phyloP scores from a whole-genome alignment of 92 coral and sea anemone species.

The Actinernus sp. region DNA sequence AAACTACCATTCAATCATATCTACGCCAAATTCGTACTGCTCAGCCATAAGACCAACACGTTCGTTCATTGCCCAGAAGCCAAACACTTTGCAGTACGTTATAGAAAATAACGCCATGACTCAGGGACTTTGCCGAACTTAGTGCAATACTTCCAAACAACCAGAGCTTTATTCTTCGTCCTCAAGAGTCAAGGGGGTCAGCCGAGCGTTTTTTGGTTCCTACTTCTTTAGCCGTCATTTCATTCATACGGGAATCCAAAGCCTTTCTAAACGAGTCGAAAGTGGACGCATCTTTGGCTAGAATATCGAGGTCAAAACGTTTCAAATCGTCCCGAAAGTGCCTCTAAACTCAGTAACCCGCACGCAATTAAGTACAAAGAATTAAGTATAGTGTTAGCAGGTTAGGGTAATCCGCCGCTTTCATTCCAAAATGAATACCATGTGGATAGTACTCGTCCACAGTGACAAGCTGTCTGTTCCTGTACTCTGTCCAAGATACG shows the following conservation, averaged over 20 bases:
- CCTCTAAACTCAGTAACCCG: no score
- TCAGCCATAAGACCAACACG: conserved; percentile 11
- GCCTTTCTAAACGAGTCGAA: conserved; percentile 31
- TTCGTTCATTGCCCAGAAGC: conserved; percentile 28
- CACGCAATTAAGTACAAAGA: no score
- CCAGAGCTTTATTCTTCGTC: conserved; percentile 30
- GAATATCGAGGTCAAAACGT: no score
- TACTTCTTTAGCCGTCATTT: conserved; percentile 27
- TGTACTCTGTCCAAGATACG: no score
- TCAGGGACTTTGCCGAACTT: conserved; percentile 14
- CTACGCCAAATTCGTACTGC: conserved; percentile 1
- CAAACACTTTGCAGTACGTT: conserved; percentile 39
- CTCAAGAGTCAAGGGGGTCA: conserved; percentile 9
- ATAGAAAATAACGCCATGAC: conserved; percentile 26
- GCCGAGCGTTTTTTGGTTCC: conserved; percentile 26
- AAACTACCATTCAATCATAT: no score
- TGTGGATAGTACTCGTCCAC: no score
- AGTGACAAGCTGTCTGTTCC: no score
- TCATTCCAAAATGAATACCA: no score
- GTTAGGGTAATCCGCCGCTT: no score
- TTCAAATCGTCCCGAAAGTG: no score
- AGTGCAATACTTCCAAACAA: conserved; percentile 24
- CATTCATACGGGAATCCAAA: conserved; percentile 34
- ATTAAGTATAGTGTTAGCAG: no score
- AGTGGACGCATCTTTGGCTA: no score